phyloP scores from a whole-genome alignment of 2,797 vertebrate genomes.

The Diplodus sargus region DNA sequence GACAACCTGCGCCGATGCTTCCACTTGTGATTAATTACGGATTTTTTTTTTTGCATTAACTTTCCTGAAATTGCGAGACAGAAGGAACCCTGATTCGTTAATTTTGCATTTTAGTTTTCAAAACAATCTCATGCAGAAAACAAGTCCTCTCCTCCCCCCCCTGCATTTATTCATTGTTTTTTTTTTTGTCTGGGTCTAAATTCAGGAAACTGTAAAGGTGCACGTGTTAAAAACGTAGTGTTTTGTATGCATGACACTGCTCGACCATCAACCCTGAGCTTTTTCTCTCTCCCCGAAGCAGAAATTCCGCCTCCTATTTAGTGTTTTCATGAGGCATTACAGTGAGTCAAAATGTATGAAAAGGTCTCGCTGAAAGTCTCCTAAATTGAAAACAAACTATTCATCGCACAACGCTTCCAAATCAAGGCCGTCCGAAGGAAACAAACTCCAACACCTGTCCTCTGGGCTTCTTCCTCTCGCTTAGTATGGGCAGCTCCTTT shows the following conservation, averaged over 20 bases:
- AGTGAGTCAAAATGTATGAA: constrained; percentile 22
- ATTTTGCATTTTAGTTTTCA: background rate
- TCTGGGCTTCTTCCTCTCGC: constrained; percentile 14
- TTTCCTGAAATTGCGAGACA: background rate
- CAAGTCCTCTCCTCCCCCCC: background rate
- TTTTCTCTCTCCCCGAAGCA: background rate
- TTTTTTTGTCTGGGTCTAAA: constrained; percentile 3
- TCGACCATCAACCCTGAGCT: too few species aligned
- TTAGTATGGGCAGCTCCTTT: constrained; percentile 42
- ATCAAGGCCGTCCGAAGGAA: constrained; percentile 39
- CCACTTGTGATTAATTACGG: background rate
- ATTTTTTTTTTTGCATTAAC: background rate
- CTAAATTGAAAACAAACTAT: constrained; percentile 48
- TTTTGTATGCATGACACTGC: background rate
- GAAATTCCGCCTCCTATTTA: constrained; percentile 14
- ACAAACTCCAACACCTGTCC: constrained; percentile 20
- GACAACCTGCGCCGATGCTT: background rate
- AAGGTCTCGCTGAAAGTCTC: constrained; percentile 30
- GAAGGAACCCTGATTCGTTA: background rate
- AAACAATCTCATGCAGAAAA: background rate
- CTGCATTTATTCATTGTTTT: constrained; percentile 9
- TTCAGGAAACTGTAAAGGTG: constrained; percentile 5
- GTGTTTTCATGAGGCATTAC: constrained; percentile 13
- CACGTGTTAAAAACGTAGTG: background rate
- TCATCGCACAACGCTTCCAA: constrained; percentile 47